Evolutionary conservation across 2,113 vertebrate genomes (phyloP), one percentile per base, ranked within the genome.

Genomic region (Phrynosoma platyrhinos): DNA sequence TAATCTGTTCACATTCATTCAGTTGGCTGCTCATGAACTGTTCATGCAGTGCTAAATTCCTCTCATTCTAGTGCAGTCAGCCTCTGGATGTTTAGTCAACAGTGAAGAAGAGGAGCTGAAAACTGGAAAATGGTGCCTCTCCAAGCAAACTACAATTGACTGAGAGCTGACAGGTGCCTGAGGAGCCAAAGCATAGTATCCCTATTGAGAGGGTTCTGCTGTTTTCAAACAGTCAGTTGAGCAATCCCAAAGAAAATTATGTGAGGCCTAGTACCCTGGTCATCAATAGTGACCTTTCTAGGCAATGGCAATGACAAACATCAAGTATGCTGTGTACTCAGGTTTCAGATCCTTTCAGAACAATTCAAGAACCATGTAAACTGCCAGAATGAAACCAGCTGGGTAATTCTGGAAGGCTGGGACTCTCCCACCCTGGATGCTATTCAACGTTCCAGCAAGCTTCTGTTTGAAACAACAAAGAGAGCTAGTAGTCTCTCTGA

Each of bases 161-260:
- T 47, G 40, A 83, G 30, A 77, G 18, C 82, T 47, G 86, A 42
- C 20, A 90, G 32, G 85, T 21, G 83, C 42, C n/a, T 36, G 89
- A 52, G 47, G 77, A 91, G 90, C 87, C 36, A 9, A 85, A 74
- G 72, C 32, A 66, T 52, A 2, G 55, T 18, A 53, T 9, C 64
- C 6, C 55, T 72, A 75, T 10, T 32, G 68, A 77, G 20, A 80
- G 52, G 1, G 1, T 30, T 27, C 7, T 74, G 1, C 30, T 92
- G 47, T 64, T 66, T 88, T 76, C 87, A 55, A 55, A 69, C 9
- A 83, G 58, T 40, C 80, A 68, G 47, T 77, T 53, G 5, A 47
- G 42, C 77, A 25, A 78, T 62, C 25, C 52, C 7, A 86, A 58
- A 78, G 72, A 23, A 83, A 78, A 40, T 42, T 66, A 30, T 55